phyloP scores from a whole-genome alignment of 2,888 invertebrate species.

The Drosophila neonasuta region DNA sequence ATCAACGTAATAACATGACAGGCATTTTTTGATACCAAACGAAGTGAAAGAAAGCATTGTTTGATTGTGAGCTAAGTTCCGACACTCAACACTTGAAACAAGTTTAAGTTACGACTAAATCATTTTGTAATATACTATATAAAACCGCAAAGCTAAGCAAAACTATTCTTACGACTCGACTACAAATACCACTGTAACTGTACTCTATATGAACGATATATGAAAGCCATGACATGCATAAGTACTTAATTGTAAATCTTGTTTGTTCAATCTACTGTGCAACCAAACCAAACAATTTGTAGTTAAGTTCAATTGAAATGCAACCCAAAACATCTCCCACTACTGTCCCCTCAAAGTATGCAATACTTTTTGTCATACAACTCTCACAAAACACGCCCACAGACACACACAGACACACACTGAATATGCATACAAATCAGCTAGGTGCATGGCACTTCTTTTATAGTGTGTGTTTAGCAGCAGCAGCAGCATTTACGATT shows the following conservation, averaged over 20 bases:
- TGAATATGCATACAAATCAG: slow-evolving; percentile 33
- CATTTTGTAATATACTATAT: slow-evolving; percentile 70
- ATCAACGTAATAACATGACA: slow-evolving; percentile 35
- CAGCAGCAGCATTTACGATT: slow-evolving; percentile 29
- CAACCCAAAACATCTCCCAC: slow-evolving; percentile 2
- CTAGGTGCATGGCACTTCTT: slow-evolving; percentile 16
- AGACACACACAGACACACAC: slow-evolving; percentile 6
- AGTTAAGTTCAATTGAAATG: slow-evolving; percentile 44
- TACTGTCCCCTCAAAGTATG: slow-evolving; percentile 36
- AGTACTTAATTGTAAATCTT: slow-evolving; percentile 37
- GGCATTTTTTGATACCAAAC: slow-evolving; percentile 44
- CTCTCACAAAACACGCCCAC: slow-evolving; percentile 1
- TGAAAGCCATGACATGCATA: slow-evolving; percentile 26
- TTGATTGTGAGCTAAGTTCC: slow-evolving; percentile 76
- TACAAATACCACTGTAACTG: slow-evolving; percentile 8
- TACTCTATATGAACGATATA: slow-evolving; percentile 44
- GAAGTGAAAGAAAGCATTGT: slow-evolving; percentile 57
- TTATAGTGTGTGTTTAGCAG: slow-evolving; percentile 18
- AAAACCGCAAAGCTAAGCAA: slow-evolving; percentile 45
- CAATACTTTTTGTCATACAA: slow-evolving; percentile 23
- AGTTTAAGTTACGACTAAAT: slow-evolving; percentile 50
- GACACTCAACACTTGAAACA: slow-evolving; percentile 38
- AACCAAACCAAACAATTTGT: slow-evolving; percentile 20
- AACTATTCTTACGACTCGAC: slow-evolving; percentile 25
- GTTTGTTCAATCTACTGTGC: slow-evolving; percentile 46